Base-by-base conservation (phyloP, 2,888 invertebrate genomes). In the Drosophila anceps region DNA sequence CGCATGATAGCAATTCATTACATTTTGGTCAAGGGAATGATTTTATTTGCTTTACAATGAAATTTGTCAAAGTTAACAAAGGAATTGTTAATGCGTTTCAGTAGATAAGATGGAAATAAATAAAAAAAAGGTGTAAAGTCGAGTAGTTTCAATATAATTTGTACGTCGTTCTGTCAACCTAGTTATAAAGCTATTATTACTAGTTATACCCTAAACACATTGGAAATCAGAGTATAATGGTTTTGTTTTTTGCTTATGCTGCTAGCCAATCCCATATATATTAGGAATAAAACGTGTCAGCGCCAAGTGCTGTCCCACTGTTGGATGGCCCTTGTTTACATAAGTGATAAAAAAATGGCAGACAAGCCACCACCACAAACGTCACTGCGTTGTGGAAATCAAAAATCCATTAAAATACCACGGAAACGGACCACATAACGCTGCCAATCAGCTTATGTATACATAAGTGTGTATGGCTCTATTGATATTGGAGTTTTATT, bases 341-440 rank as follows among this genome's bases (percentile, higher is more conserved):
- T 80, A 88, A 91, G 85, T 73, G 88, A 91, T 91, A 88, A 90
- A 88, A 82, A 83, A 81, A 79, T 81, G 55, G 70, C 73, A 76
- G 71, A 57, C 46, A 55, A 63, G 69, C 55, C 67, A 66, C 76
- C 73, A 43, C 63, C 48, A 29, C 58, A 60, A 65, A 5, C 41
- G 35, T 27, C 48, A 18, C 39, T 39, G 50, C 62, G 69, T 68
- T 77, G 79, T 61, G 88, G 80, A 85, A 87, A 91, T 91, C 91
- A 91, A 91, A 91, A 91, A 91, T 78, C 91, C 91, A 91, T 91
- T 91, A 91, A 88, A 88, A 84, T 82, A 74, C 73, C 74, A 79
- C 76, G 60, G 74, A 73, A 75, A 65, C 73, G 79, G 82, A 76
- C 71, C 72, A 68, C 50, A 73, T 70, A 73, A 64, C 78, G 64